A percentile compares a stretch with the other conserved stretches of the same genome.
Evolutionary conservation across 2,113 vertebrate species (phyloP).

Genomic region (Paraplagusia blochii): DNA sequence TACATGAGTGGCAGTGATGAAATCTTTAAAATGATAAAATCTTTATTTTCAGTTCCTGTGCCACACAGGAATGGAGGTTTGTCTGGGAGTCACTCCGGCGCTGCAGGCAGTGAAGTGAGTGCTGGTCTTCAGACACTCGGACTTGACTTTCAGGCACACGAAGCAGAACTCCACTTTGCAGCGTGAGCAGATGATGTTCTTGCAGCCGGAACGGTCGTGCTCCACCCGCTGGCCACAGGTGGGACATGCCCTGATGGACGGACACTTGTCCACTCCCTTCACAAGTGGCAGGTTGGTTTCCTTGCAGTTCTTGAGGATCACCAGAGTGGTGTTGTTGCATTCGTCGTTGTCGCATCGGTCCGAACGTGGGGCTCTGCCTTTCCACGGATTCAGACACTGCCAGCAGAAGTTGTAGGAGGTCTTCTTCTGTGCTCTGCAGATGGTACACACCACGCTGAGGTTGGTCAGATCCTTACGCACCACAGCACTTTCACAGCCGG

Average conservation of each 20-base stretch:
- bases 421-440: conserved; percentile 48
- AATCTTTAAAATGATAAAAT: not conserved
- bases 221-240: conserved; percentile 70
- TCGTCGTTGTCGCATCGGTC: conserved; percentile 64
- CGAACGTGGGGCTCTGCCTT: conserved; percentile 58
- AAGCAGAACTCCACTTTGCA: conserved; percentile 77
- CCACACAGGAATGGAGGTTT: conserved; percentile 70
- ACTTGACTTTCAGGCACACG: conserved; percentile 69
- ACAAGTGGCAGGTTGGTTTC: conserved; percentile 23
- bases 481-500: conserved; percentile 60
- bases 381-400: conserved; percentile 73
- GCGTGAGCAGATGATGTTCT: conserved; percentile 73
- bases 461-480: conserved; percentile 64
- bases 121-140: conserved; percentile 48
- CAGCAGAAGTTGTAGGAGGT: conserved; percentile 60
- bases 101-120: conserved; percentile 61
- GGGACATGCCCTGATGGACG: conserved; percentile 72
- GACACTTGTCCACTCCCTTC: conserved; percentile 18
- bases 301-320: conserved; percentile 57
- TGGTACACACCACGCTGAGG: conserved; percentile 59
- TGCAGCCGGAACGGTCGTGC: conserved; percentile 71
- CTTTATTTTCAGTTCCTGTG: conserved; percentile 3
- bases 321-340: conserved; percentile 57
- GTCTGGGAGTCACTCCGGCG: conserved; percentile 64
- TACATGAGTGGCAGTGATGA: no score